Evolutionary conservation across 2,888 invertebrate genomes (phyloP), one percentile per base, ranked within the genome.

Genomic region (Glaucopsyche alexis): DNA sequence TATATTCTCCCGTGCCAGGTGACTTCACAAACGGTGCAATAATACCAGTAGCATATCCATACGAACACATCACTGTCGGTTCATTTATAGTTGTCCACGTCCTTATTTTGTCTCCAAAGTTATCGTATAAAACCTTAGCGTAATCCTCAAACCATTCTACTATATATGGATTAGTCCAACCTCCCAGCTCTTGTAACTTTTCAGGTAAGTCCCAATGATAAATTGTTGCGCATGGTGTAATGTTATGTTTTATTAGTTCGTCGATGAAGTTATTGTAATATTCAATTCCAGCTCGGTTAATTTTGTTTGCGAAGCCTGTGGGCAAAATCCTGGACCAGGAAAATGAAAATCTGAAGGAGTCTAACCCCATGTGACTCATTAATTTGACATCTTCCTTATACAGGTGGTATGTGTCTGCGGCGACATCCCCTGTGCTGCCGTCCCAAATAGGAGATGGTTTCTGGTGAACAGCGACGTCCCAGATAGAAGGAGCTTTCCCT

Each of bases 1-100:
- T 76, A 79, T 95, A 65, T 13, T 65, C 64, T 0, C 14, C 64
- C 1, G 19, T 65, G 1, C 64, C 64, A 14, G 40, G 6, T 6
- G 38, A 11, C 0, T 65, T 4, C 0, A 80, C 0, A 0, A 74
- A 79, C 80, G 90, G 81, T 0, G 94, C 93, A 76, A 91, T 78
- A 16, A 81, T 80, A 85, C 88, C 0, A 84, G 81, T 19, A 87
- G 3, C 89, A 76, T 93, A 94, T 0, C 86, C 85, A 0, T 74
- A 71, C 11, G 85, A 83, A 75, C 93, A 93, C 8, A 89, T 77
- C 3, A 85, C 75, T 50, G 83, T 81, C 0, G 96, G 96, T 79
- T 96, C 96, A 82, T 96, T 96, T 73, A 96, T 92, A 0, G 96
- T 96, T 0, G 95, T 91, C 96, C 96, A 96, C 66, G 89, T 84